phyloP scores from a whole-genome alignment of 2,113 vertebrate genomes.

The Chlorodrepanis virens region DNA sequence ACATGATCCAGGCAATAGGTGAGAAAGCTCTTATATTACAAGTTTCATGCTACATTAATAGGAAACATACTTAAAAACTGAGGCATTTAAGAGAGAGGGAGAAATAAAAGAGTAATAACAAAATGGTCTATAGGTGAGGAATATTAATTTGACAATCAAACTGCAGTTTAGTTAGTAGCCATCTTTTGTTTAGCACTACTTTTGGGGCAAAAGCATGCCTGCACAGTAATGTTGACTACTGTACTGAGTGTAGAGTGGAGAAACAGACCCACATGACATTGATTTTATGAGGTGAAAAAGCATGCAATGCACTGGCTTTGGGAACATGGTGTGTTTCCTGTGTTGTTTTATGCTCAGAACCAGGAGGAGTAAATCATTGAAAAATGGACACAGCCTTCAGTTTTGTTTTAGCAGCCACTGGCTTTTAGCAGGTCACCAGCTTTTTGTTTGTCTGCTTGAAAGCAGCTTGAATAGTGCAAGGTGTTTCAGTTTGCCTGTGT shows the following conservation, averaged over 20 bases:
- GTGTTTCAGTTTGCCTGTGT: neutral
- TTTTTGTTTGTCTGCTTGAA: neutral
- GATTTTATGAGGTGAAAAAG: neutral
- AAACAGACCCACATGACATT: neutral
- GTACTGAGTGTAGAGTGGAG: neutral
- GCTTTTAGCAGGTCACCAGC: neutral
- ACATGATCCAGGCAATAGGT: slow-evolving; percentile 36
- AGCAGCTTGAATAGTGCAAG: neutral
- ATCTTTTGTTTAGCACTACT: neutral
- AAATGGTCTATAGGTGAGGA: neutral
- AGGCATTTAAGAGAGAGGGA: neutral
- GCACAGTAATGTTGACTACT: neutral
- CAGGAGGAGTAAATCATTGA: neutral
- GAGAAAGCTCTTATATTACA: slow-evolving; percentile 12
- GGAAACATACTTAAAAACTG: neutral
- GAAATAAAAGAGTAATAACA: neutral
- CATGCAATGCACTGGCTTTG: neutral
- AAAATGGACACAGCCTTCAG: neutral
- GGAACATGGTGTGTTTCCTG: neutral
- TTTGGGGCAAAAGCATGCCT: neutral
- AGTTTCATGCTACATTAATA: neutral
- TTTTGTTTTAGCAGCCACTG: neutral
- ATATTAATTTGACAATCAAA: slow-evolving; percentile 12
- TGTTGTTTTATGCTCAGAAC: neutral
- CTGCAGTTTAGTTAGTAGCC: neutral